Percentiles rank a stretch among this genome's conserved stretches.
phyloP scores from a whole-genome alignment of 2,888 invertebrate species.

The Trichogramma dendrolimi region DNA sequence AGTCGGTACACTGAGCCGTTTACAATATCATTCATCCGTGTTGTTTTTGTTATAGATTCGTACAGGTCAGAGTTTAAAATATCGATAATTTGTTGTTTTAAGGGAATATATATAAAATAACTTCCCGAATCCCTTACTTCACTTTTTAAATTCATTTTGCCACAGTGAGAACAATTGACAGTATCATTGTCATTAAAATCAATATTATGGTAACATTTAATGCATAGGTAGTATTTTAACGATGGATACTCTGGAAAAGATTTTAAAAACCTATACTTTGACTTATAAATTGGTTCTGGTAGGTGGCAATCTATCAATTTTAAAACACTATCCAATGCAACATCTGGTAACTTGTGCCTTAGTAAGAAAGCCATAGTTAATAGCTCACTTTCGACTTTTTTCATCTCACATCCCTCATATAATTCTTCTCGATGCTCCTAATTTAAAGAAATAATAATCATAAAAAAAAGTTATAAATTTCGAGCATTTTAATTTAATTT shows the following conservation, averaged over 20 bases:
- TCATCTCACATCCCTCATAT: too few species aligned
- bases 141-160: background rate
- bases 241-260: background rate
- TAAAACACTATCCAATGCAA: slow-evolving; percentile 1
- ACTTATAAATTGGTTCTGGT: background rate
- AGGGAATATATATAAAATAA: slow-evolving; percentile 9
- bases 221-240: background rate
- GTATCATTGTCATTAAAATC: background rate
- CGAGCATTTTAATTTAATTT: too few species aligned
- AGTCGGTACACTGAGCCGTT: slow-evolving; percentile 9
- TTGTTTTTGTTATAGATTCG: background rate
- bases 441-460: too few species aligned
- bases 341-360: background rate
- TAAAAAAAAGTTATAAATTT: too few species aligned
- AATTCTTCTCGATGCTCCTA: too few species aligned
- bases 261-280: slow-evolving; percentile 8
- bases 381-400: slow-evolving; percentile 11
- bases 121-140: background rate
- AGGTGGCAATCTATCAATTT: slow-evolving; percentile 7
- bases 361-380: background rate
- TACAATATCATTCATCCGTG: slow-evolving; percentile 9
- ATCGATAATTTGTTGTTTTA: slow-evolving; percentile 11
- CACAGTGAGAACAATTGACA: background rate
- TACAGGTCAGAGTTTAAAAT: slow-evolving; percentile 6
- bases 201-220: background rate